A percentile compares a stretch with the other conserved stretches of the same genome.
These are phyloP conservation scores for Alligator mississippiensis DNA, from an alignment of 2,113 vertebrate genomes.

Conservation along the genomic window DNA sequence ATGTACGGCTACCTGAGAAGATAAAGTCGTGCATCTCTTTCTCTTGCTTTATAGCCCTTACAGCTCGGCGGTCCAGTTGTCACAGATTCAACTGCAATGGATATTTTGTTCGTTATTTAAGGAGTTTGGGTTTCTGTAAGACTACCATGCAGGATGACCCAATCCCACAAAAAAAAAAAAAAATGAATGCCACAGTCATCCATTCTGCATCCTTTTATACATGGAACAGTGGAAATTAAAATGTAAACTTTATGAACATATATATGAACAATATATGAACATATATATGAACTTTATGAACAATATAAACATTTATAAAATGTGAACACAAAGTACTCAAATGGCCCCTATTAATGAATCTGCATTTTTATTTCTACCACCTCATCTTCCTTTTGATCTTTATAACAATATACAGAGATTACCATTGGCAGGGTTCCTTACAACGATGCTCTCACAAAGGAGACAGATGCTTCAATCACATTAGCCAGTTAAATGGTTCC, in stretches of 20 bases:
- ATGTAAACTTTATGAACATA: neutral
- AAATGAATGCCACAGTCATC: neutral
- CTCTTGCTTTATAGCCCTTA: neutral
- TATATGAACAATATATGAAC: too few relatives aligned
- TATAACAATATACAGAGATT: neutral
- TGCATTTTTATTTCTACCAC: neutral
- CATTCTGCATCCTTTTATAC: neutral
- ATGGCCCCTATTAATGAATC: neutral
- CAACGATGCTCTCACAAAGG: neutral
- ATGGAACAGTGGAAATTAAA: neutral
- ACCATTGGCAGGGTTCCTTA: neutral
- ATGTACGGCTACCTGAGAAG: neutral
- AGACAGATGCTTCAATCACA: neutral
- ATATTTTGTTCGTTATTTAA: slow-evolving; percentile 1
- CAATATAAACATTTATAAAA: too few relatives aligned
- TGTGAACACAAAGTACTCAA: neutral
- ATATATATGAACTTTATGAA: too few relatives aligned
- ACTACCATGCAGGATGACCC: slow-evolving; percentile 1
- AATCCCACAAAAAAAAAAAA: neutral
- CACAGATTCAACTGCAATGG: slow-evolving; percentile 25
- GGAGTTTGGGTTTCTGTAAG: neutral
- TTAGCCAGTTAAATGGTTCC: neutral
- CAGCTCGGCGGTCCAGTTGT: neutral
- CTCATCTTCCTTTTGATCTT: neutral
- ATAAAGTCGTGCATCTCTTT: neutral